Base-by-base conservation (phyloP, 2,797 vertebrate genomes). In the Myoxocephalus aenaeus region DNA sequence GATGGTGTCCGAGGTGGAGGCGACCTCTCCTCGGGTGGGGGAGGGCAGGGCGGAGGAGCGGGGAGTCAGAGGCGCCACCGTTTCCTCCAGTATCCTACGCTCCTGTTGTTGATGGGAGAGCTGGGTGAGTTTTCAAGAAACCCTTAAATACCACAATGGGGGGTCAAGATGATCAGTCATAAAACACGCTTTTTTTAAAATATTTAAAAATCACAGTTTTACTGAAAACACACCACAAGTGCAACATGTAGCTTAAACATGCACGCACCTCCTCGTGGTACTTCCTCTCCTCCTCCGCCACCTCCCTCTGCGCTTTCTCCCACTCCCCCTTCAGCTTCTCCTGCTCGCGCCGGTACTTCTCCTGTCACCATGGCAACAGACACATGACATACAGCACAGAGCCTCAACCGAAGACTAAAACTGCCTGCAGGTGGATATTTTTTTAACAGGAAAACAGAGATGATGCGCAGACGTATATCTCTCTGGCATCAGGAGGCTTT, bases 271-370 rank as follows among this genome's bases (percentile, higher is more conserved):
- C 97, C 89, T 99, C 97, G 0, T 98, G 97, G 89, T 97, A 99
- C 94, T 96, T 97, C 83, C 95, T 96, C 56, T 96, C 98, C 84
- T 99, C 98, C 82, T 98, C 97, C 66, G 97, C 97, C 82, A 99
- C 98, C 88, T 99, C 98, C 89, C 94, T 97, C 88, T 99, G 98
- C 3, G 98, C 98, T 56, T 94, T 96, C 91, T 99, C 98, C 98
- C 98, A 99, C 87, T 99, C 98, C 85, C 97, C 95, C 91, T 97
- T 98, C 87, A 99, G 94, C 90, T 98, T 98, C 93, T 97, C 95
- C 93, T 99, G 98, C 87, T 99, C 97, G 44, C 95, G 96, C 84
- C 91, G 96, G 91, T 99, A 99, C 88, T 96, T 97, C 85, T 99
- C 97, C 98, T 99, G 93, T 91, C 73, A 82, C 92, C 92, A 82